Base-by-base conservation (phyloP, 1,140 invertebrate species). In the Trichonephila clavata region DNA sequence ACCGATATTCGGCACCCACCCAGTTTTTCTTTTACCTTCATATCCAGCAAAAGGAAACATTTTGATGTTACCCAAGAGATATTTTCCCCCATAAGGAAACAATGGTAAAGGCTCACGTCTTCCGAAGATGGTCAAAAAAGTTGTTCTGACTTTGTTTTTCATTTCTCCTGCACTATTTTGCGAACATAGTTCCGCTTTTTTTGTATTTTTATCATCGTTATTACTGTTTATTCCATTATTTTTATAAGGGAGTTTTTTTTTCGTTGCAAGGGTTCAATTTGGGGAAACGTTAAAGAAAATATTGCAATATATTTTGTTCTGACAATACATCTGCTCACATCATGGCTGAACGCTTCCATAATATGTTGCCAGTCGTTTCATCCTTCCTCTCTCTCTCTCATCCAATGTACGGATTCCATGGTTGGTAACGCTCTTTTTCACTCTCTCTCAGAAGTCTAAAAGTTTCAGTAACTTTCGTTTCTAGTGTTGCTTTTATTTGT, bases 331-430 rank as follows among this genome's bases (percentile, higher is more conserved):
- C 61, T 63, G 86, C 24, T 87, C 63, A 68, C 50, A 77, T 89
- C 21, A 89, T n/a, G 65, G 39, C 57, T 89, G 43, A 89, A 77
- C 43, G 87, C 63, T 77, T n/a, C 21, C 65, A 89, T 77, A 89
- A 89, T 89, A 59, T 89, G 65, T 57, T 89, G 87, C 87, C 65
- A 68, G 39, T 71, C 87, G 71, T 89, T 89, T 77, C 13, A 7
- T 20, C 21, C 39, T 21, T 20, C 43, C 61, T 13, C 43, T 18
- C 32, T 39, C 32, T 63, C 61, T 20, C 6, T 21, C 61, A 18
- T 20, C 61, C 61, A 0, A 63, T 21, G 14, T 14, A 32, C 32
- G 13, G 20, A 77, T 77, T 6, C 71, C 2, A 39, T 32, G 27
- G 13, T 77, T 39, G 24, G 24, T 77, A 39, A 83, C 8, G 20